These are phyloP conservation scores for Meriones unguiculatus DNA, from an alignment of 2,113 vertebrate species.

Conservation along the genomic window DNA sequence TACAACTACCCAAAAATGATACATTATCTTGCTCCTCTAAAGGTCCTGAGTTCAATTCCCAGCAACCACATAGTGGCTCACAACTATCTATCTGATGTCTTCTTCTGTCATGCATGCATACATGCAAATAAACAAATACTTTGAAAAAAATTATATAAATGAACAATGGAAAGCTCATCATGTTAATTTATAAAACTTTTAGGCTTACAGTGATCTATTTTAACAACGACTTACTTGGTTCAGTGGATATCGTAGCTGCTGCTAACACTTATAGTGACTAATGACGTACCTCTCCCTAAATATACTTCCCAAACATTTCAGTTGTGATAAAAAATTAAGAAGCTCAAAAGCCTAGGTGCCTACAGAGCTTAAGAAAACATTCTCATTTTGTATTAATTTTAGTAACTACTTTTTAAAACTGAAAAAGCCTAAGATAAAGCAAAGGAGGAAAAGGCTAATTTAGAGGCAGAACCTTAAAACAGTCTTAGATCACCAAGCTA, in stretches of 20 bases:
- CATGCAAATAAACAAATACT: too few relatives aligned
- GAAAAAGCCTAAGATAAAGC: slow-evolving; percentile 14
- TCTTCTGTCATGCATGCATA: too few relatives aligned
- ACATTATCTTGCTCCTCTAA: background rate
- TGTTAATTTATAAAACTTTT: background rate
- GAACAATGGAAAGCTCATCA: background rate
- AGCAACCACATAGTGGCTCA: too few relatives aligned
- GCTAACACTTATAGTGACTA: slow-evolving; percentile 48
- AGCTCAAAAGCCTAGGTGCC: background rate
- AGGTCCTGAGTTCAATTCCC: too few relatives aligned
- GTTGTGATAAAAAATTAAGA: slow-evolving; percentile 57
- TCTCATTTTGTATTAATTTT: slow-evolving; percentile 51
- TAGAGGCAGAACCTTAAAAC: background rate
- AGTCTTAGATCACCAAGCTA: slow-evolving; percentile 15
- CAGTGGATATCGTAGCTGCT: slow-evolving; percentile 28
- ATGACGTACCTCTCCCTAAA: slow-evolving; percentile 18
- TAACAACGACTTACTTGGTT: slow-evolving; percentile 22
- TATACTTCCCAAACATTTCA: slow-evolving; percentile 46
- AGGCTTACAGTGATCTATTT: slow-evolving; percentile 7
- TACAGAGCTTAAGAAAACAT: slow-evolving; percentile 57
- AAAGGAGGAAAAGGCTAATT: slow-evolving; percentile 20
- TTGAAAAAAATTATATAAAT: background rate
- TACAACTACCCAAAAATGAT: slow-evolving; percentile 52
- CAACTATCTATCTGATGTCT: too few relatives aligned
- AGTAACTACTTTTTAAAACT: slow-evolving; percentile 47